Percentiles rank a stretch among this genome's conserved stretches.
phyloP scores from a whole-genome alignment of 2,797 vertebrate species.

The Onychomys leucogaster region DNA sequence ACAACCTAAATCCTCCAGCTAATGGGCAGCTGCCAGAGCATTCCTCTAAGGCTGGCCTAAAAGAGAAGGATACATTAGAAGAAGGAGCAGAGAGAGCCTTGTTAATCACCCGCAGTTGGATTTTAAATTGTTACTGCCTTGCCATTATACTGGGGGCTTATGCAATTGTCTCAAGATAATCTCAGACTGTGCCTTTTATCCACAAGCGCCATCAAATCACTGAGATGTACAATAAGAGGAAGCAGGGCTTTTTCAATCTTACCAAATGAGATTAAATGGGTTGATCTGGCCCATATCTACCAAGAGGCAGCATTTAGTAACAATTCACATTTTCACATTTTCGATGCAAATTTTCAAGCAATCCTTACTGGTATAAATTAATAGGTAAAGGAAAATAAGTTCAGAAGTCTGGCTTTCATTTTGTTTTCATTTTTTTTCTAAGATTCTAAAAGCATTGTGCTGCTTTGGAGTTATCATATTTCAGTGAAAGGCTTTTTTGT shows the following conservation, averaged over 20 bases:
- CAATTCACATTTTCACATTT: slow-evolving; percentile 51
- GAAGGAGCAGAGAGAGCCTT: not conserved
- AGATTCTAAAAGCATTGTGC: slow-evolving; percentile 42
- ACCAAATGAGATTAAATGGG: slow-evolving; percentile 63
- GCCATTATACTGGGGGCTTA: slow-evolving; percentile 66
- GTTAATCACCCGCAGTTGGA: slow-evolving; percentile 63
- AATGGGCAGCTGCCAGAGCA: slow-evolving; percentile 74
- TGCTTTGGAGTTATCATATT: slow-evolving; percentile 44
- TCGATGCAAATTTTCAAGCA: slow-evolving; percentile 26
- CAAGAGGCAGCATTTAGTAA: slow-evolving; percentile 31
- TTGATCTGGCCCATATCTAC: slow-evolving; percentile 59
- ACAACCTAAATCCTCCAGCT: slow-evolving; percentile 55
- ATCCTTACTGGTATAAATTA: slow-evolving; percentile 2
- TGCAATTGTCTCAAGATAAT: slow-evolving; percentile 70
- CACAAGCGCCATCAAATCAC: slow-evolving; percentile 52
- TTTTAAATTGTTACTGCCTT: slow-evolving; percentile 73
- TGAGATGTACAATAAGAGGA: slow-evolving; percentile 43
- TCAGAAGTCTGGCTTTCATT: not conserved
- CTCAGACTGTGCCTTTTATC: slow-evolving; percentile 67
- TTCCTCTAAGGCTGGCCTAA: slow-evolving; percentile 49
- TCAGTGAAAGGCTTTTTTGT: slow-evolving; percentile 43
- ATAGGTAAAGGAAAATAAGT: slow-evolving; percentile 41
- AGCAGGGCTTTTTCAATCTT: slow-evolving; percentile 61
- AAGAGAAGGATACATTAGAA: slow-evolving; percentile 58
- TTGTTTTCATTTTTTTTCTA: not conserved